Evolutionary conservation across 2,888 invertebrate species (phyloP), one percentile per base, ranked within the genome.

Genomic region (Buathra laborator): DNA sequence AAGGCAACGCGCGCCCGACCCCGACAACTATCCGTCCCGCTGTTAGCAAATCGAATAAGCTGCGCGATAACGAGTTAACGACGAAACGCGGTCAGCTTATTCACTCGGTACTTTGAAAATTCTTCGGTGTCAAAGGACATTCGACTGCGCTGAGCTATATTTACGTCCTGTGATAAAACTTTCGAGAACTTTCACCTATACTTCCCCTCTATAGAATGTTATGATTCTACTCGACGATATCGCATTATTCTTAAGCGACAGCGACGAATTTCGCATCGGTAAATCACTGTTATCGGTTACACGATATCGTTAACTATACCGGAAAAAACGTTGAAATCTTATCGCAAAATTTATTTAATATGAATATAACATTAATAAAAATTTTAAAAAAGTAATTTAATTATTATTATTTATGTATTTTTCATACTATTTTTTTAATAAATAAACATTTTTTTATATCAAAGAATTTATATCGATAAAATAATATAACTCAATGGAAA

Each of bases 1-100:
- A 43, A 62, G 75, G 53, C 66, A 51, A 51, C 62, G 43, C 62
- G 51, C 62, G 43, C 62, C 48, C 32, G 70, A 85, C 85, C 86
- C 83, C 86, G 83, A 84, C 86, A 83, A 85, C 84, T 86, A 74
- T 85, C 82, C 48, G 72, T 75, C 82, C 67, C 66, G 64, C 82
- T 80, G 62, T 85, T 83, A 72, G 76, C 82, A 92, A 91, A 92
- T 92, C 89, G 89, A 90, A 91, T 91, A 75, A 91, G 85, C 86
- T 80, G 74, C 80, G 88, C 75, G 82, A 81, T 91, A 92, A 91
- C 89, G 85, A 91, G 88, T 75, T 91, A 91, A 90, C 88, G 87
- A 87, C 85, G 81, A 86, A 82, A 82, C 87, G 70, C 76, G 85
- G 81, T 86, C 37, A 68, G 79, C 68, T 84, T 62, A 16, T 71